Base-by-base conservation (phyloP, 2,113 vertebrate genomes). In the Upupa epops region DNA sequence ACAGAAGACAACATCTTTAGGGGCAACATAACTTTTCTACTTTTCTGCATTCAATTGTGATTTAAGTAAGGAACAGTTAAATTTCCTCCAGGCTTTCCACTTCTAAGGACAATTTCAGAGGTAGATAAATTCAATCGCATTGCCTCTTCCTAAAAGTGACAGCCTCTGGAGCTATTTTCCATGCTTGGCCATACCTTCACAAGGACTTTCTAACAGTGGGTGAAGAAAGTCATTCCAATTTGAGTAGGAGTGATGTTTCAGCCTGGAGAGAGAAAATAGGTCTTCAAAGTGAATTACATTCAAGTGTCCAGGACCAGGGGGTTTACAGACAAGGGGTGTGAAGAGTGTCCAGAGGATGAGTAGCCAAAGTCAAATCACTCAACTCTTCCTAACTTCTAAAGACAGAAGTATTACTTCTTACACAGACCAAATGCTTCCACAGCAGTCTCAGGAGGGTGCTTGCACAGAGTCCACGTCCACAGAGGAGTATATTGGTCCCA, bases 111-210 rank as follows among this genome's bases (percentile, higher is more conserved):
- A 76, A 51, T 89, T 92, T 91, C 51, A 85, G 51, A 76, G 60
- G 42, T 92, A 89, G 56, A 86, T 90, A 75, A 92, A 92, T 93
- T 89, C 82, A 87, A 20, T 73, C 63, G 37, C 48, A 22, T 59
- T 73, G 22, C 46, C 32, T 68, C 13, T 85, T 93, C 65, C 59
- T 91, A 42, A 49, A 92, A 79, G 78, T 89, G 91, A 89, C 87
- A 87, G 11, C 59, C 85, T 94, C 91, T 94, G 64, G 82, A 87
- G 87, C 75, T 69, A 59, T 93, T 94, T 94, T 84, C 42, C 24
- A 40, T 84, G 42, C 82, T 52, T 85, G 75, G 4, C 68, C 59
- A 48, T 93, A 51, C 66, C 78, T 93, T 92, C 75, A 73, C 42
- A 84, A 73, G 63, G 32, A 51, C 26, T 82, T 19, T 82, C 3